Conservation (phyloP, 2,888 invertebrate genomes). For the Diabrotica balteata region DNA sequence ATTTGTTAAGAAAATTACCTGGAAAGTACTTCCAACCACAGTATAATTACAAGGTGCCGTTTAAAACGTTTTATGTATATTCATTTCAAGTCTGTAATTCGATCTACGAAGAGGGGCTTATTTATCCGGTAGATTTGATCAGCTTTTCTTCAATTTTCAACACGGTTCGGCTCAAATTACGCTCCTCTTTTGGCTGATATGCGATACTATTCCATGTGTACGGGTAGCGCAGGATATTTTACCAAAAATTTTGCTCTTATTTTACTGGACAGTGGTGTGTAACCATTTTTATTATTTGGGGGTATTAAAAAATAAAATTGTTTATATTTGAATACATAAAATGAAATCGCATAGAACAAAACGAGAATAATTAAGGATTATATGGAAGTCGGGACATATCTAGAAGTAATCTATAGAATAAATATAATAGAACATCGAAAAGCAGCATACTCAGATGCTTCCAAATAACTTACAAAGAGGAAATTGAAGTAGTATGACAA, state of each 20-base stretch:
- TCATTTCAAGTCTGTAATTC: slow-evolving; percentile 51
- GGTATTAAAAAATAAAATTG: too few relatives aligned
- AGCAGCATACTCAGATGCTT: too few relatives aligned
- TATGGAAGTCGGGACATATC: too few relatives aligned
- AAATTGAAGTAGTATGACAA: too few relatives aligned
- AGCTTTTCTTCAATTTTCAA: slow-evolving; percentile 59
- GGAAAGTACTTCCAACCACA: slow-evolving; percentile 44
- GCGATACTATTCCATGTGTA: slow-evolving; percentile 42
- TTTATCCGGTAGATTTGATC: slow-evolving; percentile 60
- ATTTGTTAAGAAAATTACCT: slow-evolving; percentile 44
- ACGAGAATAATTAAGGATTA: too few relatives aligned
- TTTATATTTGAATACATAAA: too few relatives aligned
- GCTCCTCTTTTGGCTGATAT: slow-evolving; percentile 43
- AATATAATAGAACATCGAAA: too few relatives aligned
- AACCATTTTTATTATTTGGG: neutral
- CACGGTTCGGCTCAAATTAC: slow-evolving; percentile 51
- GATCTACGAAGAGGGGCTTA: slow-evolving; percentile 47
- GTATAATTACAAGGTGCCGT: slow-evolving; percentile 50
- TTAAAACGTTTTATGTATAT: slow-evolving; percentile 44
- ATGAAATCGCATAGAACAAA: too few relatives aligned
- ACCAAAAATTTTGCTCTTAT: slow-evolving; percentile 26
- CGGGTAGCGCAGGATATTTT: slow-evolving; percentile 33
- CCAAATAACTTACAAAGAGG: too few relatives aligned
- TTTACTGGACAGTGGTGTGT: slow-evolving; percentile 16
- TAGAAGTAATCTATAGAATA: too few relatives aligned